Conservation (phyloP, 2,113 vertebrate genomes). For the Syngnathus typhle region DNA sequence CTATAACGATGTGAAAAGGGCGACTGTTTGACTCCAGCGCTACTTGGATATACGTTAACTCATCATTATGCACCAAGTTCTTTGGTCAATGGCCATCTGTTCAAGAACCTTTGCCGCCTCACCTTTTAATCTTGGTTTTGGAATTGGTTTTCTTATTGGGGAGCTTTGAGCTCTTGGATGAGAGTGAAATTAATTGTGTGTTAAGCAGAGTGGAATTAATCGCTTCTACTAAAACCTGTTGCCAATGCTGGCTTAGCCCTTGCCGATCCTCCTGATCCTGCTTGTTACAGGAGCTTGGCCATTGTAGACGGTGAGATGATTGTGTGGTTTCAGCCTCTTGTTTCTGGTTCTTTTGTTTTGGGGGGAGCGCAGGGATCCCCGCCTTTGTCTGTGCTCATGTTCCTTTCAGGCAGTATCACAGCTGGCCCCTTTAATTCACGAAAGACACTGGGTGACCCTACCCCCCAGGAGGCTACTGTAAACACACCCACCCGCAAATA, state of each 20-base stretch:
- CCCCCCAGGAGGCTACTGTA: slow-evolving; percentile 69
- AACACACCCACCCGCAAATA: slow-evolving; percentile 33
- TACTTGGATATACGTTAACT: slow-evolving; percentile 31
- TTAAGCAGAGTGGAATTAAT: slow-evolving; percentile 74
- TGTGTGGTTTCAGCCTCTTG: slow-evolving; percentile 69
- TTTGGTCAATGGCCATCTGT: slow-evolving; percentile 57
- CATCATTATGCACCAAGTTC: slow-evolving; percentile 35
- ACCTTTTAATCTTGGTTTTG: slow-evolving; percentile 61
- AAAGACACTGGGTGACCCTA: slow-evolving; percentile 58
- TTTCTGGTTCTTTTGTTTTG: slow-evolving; percentile 77
- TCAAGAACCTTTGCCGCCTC: slow-evolving; percentile 43
- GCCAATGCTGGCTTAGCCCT: slow-evolving; percentile 62
- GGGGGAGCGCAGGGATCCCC: slow-evolving; percentile 71
- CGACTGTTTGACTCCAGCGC: slow-evolving; percentile 23
- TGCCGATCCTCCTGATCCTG: slow-evolving; percentile 69
- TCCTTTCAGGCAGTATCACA: slow-evolving; percentile 88
- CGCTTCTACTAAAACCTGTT: slow-evolving; percentile 64
- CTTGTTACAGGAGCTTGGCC: slow-evolving; percentile 69
- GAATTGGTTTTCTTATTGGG: slow-evolving; percentile 45
- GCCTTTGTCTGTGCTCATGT: slow-evolving; percentile 74
- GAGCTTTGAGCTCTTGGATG: slow-evolving; percentile 51
- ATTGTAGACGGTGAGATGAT: slow-evolving; percentile 71
- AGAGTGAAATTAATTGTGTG: slow-evolving; percentile 70
- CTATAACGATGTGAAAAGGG: slow-evolving; percentile 5
- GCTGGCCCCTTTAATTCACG: slow-evolving; percentile 86